Conservation (phyloP, 2,113 vertebrate genomes). For the Nycticebus coucang region DNA sequence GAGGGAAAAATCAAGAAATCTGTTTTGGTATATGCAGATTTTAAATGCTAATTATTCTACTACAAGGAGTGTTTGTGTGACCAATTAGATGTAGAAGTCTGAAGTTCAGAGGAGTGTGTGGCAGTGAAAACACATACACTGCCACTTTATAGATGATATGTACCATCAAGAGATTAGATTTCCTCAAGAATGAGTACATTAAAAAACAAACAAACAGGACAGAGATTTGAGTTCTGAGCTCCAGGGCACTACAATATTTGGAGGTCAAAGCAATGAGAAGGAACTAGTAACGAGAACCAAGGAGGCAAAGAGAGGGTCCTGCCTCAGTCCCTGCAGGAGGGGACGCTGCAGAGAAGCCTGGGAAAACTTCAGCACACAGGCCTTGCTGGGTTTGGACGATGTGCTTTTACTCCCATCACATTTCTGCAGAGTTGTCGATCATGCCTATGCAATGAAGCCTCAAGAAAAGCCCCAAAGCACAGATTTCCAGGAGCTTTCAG, state of each 20-base stretch:
- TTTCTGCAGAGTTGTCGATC: no score
- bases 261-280: not conserved
- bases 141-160: not conserved
- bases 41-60: not conserved
- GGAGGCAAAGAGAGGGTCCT: no score
- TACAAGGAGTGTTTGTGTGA: not conserved
- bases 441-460: no score
- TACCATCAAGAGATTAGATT: not conserved
- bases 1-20: not conserved
- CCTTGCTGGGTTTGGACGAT: no score
- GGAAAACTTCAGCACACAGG: no score
- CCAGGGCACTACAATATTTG: not conserved
- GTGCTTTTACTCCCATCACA: no score
- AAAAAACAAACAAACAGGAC: not conserved
- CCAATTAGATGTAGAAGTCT: not conserved
- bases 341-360: no score
- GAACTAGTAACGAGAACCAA: not conserved
- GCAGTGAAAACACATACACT: not conserved
- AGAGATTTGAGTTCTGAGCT: not conserved
- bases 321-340: no score
- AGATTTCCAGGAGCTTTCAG: no score
- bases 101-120: not conserved
- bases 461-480: no score
- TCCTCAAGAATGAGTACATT: not conserved
- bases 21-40: not conserved